These are phyloP conservation scores for Cryptoblepharus egeriae DNA, from an alignment of 2,797 vertebrate genomes.

Conservation along the genomic window DNA sequence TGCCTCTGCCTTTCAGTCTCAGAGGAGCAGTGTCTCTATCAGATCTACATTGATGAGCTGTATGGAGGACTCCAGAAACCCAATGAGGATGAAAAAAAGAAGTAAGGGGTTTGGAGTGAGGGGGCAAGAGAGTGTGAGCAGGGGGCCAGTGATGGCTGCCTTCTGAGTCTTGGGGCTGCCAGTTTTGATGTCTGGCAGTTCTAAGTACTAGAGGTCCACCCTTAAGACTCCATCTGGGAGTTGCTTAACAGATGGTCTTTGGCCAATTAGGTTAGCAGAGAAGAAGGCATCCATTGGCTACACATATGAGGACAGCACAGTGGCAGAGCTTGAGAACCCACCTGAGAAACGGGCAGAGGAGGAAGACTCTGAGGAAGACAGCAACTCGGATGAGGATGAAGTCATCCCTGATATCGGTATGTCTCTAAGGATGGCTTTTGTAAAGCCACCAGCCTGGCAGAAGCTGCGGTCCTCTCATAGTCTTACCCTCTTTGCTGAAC, in stretches of 20 bases:
- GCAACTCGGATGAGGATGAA: conserved; percentile 90
- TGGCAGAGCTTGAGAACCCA: conserved; percentile 84
- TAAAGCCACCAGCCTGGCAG: neutral
- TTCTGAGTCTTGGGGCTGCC: neutral
- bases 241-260: neutral
- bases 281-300: conserved; percentile 96
- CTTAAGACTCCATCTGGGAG: neutral
- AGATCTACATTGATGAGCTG: conserved; percentile 96
- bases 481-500: neutral
- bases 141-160: neutral
- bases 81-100: conserved; percentile 97
- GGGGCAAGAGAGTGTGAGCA: neutral
- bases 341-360: conserved; percentile 89
- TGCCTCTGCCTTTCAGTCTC: conserved; percentile 82
- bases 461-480: neutral
- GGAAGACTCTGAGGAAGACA: conserved; percentile 91
- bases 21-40: conserved; percentile 97
- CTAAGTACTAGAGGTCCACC: neutral
- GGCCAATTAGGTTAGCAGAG: conserved; percentile 84
- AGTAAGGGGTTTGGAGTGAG: conserved; percentile 76
- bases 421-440: conserved; percentile 34
- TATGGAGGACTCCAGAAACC: conserved; percentile 94
- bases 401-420: conserved; percentile 96
- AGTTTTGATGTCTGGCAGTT: neutral
- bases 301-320: conserved; percentile 95